A percentile compares a stretch with the other conserved stretches of the same genome.
phyloP scores from a whole-genome alignment of 2,113 vertebrate genomes.

The Cygnus buccinator region DNA sequence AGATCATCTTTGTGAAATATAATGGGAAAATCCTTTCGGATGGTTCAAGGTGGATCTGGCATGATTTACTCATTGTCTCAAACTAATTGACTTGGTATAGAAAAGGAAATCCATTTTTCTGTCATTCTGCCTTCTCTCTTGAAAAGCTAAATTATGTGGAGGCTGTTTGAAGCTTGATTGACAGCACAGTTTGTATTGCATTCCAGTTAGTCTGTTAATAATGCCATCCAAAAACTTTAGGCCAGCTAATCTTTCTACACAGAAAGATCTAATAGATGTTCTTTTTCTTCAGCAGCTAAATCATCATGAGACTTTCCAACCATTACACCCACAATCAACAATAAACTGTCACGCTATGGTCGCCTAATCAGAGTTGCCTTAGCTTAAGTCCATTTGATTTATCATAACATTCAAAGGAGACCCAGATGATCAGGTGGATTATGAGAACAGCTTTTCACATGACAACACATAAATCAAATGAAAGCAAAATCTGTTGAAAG shows the following conservation, averaged over 20 bases:
- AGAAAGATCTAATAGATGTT: neutral
- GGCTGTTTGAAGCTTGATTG: neutral
- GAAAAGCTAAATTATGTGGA: neutral
- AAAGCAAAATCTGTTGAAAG: neutral
- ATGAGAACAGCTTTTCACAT: neutral
- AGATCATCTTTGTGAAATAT: neutral
- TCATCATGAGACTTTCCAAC: neutral
- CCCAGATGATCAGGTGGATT: neutral
- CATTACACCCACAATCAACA: neutral
- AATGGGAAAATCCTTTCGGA: slow-evolving; percentile 5
- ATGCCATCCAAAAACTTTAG: neutral
- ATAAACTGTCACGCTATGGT: neutral
- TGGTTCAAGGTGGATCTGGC: neutral
- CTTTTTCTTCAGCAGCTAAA: neutral
- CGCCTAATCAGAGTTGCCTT: neutral
- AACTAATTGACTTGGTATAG: neutral
- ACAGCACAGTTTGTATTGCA: neutral
- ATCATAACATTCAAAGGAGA: neutral
- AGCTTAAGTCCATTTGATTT: slow-evolving; percentile 18
- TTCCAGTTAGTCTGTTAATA: neutral
- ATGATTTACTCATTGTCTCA: neutral
- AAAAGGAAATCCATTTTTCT: slow-evolving; percentile 38
- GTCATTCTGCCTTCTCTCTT: neutral
- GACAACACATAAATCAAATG: neutral
- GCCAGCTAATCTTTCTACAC: neutral